Conservation (phyloP, 1,140 invertebrate species). For the Drosophila kikkawai region DNA sequence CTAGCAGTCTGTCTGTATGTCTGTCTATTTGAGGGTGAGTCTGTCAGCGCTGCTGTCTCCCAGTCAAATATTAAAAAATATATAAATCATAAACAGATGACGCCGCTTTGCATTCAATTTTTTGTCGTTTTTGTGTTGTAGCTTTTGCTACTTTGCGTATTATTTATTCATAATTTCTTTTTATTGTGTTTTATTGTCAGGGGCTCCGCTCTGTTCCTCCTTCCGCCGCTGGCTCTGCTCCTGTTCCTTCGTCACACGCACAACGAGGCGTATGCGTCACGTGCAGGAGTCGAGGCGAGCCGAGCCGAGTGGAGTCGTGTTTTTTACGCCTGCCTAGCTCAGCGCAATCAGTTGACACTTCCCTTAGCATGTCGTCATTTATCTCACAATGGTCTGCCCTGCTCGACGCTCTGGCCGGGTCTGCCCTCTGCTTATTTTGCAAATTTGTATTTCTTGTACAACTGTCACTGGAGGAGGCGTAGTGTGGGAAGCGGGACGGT, state of each 20-base stretch:
- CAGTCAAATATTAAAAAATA: conserved; percentile 74
- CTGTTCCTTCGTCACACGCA: conserved; percentile 56
- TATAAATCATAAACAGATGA: conserved; percentile 82
- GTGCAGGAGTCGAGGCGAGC: conserved; percentile 53
- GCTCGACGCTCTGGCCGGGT: conserved; percentile 21
- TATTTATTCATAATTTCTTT: conserved; percentile 83
- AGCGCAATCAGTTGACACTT: conserved; percentile 83
- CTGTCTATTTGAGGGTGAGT: conserved; percentile 10
- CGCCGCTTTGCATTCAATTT: conserved; percentile 50
- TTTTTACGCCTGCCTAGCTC: conserved; percentile 82
- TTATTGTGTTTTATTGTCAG: conserved; percentile 79
- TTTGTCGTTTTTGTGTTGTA: conserved; percentile 43
- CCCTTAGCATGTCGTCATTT: conserved; percentile 82
- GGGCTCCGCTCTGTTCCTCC: background rate
- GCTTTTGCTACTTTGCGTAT: conserved; percentile 73
- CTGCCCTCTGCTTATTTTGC: conserved; percentile 77
- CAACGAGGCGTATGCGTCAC: conserved; percentile 81
- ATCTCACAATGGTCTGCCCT: conserved; percentile 60
- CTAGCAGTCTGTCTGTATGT: conserved; percentile 10
- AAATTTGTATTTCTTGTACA: conserved; percentile 83
- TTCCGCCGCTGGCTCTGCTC: conserved; percentile 25
- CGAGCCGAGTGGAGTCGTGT: conserved; percentile 37
- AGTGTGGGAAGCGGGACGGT: conserved; percentile 11
- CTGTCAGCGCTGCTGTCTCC: conserved; percentile 20
- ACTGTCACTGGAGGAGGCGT: conserved; percentile 63